These are phyloP conservation scores for Eleutherodactylus coqui DNA, from an alignment of 2,797 vertebrate species.

Conservation along the genomic window DNA sequence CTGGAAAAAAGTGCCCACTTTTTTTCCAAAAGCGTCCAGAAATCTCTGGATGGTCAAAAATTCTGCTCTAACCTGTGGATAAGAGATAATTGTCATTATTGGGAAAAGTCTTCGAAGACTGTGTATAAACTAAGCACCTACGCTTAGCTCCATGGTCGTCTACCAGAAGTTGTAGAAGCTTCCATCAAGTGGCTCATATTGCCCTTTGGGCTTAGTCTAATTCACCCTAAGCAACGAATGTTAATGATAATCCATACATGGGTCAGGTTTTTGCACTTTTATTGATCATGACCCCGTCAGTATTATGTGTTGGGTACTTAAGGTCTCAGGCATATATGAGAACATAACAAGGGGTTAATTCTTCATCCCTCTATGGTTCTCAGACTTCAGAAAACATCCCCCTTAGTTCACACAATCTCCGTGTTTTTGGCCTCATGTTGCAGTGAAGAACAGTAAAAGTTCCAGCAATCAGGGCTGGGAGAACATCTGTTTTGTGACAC, in stretches of 20 bases:
- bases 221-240: background rate
- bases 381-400: background rate
- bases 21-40: too few species aligned
- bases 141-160: too few species aligned
- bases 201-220: background rate
- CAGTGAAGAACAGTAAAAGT: constrained; percentile 16
- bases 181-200: too few species aligned
- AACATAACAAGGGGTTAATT: background rate
- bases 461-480: constrained; percentile 51
- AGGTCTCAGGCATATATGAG: background rate
- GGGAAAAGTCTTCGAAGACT: too few species aligned
- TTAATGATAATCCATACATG: background rate
- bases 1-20: too few species aligned
- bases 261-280: background rate
- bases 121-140: too few species aligned
- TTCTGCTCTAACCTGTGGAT: too few species aligned
- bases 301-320: background rate
- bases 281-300: background rate
- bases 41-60: too few species aligned
- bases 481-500: constrained; percentile 44
- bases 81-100: too few species aligned
- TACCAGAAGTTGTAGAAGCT: too few species aligned
- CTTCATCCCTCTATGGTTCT: background rate
- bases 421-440: constrained; percentile 14
- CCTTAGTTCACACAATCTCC: constrained; percentile 48